These are phyloP conservation scores for Drosophila mimica DNA, from an alignment of 2,888 invertebrate species.

Conservation along the genomic window DNA sequence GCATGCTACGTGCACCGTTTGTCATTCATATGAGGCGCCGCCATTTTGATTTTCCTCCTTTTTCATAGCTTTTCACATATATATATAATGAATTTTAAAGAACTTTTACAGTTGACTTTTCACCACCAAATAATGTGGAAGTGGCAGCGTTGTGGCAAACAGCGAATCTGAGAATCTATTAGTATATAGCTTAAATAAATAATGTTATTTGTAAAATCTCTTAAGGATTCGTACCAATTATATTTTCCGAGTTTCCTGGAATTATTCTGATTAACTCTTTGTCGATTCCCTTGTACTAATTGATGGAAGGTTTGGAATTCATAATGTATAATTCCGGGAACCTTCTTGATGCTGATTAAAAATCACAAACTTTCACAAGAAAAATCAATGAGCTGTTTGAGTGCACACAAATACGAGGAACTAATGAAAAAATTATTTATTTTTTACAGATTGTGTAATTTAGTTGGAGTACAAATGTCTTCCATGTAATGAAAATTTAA, in stretches of 20 bases:
- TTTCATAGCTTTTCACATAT: slow-evolving; percentile 7
- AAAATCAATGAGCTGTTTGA: neutral
- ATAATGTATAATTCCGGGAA: neutral
- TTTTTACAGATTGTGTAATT: neutral
- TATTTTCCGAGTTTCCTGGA: neutral
- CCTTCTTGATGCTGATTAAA: neutral
- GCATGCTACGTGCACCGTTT: slow-evolving; percentile 57
- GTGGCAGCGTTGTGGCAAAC: too few species aligned
- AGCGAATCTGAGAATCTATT: slow-evolving; percentile 1
- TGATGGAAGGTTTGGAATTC: too few species aligned
- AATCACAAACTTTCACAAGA: neutral
- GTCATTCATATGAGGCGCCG: slow-evolving; percentile 58
- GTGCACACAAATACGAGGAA: neutral
- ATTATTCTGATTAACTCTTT: neutral
- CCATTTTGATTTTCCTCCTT: slow-evolving; percentile 60
- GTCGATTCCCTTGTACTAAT: neutral
- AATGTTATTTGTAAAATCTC: neutral
- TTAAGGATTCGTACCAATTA: too few species aligned
- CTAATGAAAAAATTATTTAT: neutral
- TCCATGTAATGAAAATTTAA: neutral
- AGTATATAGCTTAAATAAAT: neutral
- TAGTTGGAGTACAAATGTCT: neutral
- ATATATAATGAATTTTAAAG: slow-evolving; percentile 22
- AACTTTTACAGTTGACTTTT: slow-evolving; percentile 43
- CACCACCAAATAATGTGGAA: slow-evolving; percentile 10